These are phyloP conservation scores for Actinia tenebrosa DNA, from an alignment of 64 coral and sea anemone genomes.

Conservation along the genomic window DNA sequence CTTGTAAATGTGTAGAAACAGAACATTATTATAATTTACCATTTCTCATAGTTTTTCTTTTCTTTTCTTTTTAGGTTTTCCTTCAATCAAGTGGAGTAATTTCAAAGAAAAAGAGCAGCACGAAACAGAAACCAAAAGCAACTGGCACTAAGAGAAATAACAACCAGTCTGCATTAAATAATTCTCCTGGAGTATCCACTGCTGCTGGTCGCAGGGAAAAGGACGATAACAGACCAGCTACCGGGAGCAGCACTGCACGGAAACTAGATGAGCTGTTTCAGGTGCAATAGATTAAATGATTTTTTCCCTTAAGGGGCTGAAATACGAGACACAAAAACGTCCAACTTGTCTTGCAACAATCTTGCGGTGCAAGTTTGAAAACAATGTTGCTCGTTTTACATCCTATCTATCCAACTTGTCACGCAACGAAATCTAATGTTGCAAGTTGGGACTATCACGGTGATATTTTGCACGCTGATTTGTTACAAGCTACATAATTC, in stretches of 20 bases:
- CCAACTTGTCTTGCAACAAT: too few species aligned
- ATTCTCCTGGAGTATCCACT: slow-evolving; percentile 3
- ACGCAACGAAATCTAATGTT: too few species aligned
- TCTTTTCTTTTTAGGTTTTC: slow-evolving; percentile 57
- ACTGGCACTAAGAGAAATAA: slow-evolving; percentile 1
- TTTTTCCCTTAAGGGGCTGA: too few species aligned
- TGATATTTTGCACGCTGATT: too few species aligned
- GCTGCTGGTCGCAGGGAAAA: not conserved
- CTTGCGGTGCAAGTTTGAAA: too few species aligned
- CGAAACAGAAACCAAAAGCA: slow-evolving; percentile 46
- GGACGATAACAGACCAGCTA: slow-evolving; percentile 41
- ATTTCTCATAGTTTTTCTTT: not conserved
- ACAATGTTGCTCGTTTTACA: too few species aligned
- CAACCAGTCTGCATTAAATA: not conserved
- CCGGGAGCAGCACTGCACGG: slow-evolving; percentile 69
- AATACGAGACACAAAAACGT: too few species aligned
- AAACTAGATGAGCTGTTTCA: slow-evolving; percentile 97
- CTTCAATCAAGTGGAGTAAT: slow-evolving; percentile 92
- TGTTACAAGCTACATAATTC: too few species aligned
- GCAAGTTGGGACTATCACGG: too few species aligned
- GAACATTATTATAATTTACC: too few species aligned
- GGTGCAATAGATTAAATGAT: slow-evolving; percentile 23
- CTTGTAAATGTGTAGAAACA: too few species aligned
- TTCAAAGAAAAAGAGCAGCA: slow-evolving; percentile 67
- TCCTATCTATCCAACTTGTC: too few species aligned